phyloP scores from a whole-genome alignment of 23 tunicate genomes.

The Trididemnum clinides region DNA sequence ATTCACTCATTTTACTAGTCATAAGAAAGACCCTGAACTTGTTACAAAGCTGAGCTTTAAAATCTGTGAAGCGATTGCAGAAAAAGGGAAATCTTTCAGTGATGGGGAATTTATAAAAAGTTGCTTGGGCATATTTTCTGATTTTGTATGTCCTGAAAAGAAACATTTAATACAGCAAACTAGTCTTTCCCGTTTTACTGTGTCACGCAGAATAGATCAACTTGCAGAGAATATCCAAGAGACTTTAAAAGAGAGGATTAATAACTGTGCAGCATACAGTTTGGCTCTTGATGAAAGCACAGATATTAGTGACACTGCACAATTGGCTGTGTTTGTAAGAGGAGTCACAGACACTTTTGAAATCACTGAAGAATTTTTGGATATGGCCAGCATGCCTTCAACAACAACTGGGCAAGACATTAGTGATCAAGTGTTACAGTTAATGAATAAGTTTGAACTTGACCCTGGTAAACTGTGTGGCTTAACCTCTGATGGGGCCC shows the following conservation, averaged over 20 bases:
- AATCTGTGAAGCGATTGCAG: conserved; percentile 34
- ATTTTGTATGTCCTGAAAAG: conserved; percentile 15
- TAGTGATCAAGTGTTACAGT: too few relatives aligned
- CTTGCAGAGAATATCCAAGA: conserved; percentile 14
- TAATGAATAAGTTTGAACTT: too few relatives aligned
- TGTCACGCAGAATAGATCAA: conserved; percentile 25
- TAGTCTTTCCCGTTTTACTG: conserved; percentile 19
- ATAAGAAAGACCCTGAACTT: conserved; percentile 26
- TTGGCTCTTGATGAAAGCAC: conserved; percentile 23
- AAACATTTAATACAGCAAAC: conserved; percentile 20
- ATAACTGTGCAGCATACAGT: neutral
- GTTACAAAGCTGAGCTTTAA: conserved; percentile 18
- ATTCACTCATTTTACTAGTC: neutral
- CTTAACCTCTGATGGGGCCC: too few relatives aligned
- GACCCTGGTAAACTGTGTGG: too few relatives aligned
- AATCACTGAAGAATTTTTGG: conserved; percentile 36
- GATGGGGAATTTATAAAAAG: conserved; percentile 30
- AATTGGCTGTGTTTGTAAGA: conserved; percentile 33
- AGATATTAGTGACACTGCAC: conserved; percentile 27
- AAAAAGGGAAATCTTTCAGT: conserved; percentile 30
- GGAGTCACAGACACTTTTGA: conserved; percentile 30
- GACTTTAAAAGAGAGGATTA: neutral
- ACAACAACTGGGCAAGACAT: too few relatives aligned
- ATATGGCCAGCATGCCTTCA: conserved; percentile 24
- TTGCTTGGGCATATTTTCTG: conserved; percentile 11